These are phyloP conservation scores for Lasius platythorax DNA, from an alignment of 2,888 invertebrate species.

Conservation along the genomic window DNA sequence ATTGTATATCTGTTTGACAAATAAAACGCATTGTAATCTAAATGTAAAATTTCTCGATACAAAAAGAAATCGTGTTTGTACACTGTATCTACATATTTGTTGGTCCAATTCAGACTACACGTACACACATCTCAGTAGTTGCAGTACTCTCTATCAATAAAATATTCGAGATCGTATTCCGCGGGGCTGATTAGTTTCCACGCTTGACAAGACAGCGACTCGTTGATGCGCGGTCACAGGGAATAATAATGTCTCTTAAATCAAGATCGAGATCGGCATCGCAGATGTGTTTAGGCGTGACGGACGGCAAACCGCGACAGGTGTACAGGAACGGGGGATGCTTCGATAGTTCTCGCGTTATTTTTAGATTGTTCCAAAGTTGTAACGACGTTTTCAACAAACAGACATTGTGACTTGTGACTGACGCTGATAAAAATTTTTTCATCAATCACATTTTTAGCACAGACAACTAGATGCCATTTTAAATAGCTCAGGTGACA, in stretches of 20 bases:
- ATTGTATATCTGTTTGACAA: no score
- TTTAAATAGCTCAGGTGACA: background rate
- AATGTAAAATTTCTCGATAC: background rate
- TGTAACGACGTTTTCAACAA: background rate
- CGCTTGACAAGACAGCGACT: conserved; percentile 81
- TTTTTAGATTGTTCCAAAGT: conserved; percentile 73
- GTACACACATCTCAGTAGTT: background rate
- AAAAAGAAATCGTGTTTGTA: no score
- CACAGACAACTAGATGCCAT: background rate
- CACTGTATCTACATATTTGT: no score
- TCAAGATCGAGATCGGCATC: conserved; percentile 70
- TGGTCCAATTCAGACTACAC: no score
- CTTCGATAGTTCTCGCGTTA: conserved; percentile 81
- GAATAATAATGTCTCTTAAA: conserved; percentile 73
- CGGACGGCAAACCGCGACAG: conserved; percentile 6
- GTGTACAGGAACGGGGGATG: conserved; percentile 76
- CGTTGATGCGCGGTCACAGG: conserved; percentile 82
- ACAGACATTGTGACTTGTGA: background rate
- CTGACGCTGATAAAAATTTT: background rate
- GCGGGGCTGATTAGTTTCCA: conserved; percentile 84
- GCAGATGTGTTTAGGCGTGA: conserved; percentile 21
- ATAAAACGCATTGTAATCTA: no score
- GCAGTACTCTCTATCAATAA: background rate
- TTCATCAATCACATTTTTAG: background rate
- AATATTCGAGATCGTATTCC: conserved; percentile 67